These are phyloP conservation scores for Bembecia ichneumoniformis DNA, from an alignment of 2,888 invertebrate species.

Conservation along the genomic window DNA sequence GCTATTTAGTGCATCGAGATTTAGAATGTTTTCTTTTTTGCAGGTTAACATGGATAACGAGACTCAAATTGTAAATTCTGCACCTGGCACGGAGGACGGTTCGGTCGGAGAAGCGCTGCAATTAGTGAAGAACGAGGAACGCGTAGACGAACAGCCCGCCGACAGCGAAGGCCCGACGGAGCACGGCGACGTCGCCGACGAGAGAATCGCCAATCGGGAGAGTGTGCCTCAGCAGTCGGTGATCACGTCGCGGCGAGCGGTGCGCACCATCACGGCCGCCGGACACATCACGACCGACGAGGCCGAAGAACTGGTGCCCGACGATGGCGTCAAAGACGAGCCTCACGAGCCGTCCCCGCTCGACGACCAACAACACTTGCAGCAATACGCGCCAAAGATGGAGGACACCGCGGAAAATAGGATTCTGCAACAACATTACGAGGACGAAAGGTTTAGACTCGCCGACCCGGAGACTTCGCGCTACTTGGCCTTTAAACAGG, in stretches of 20 bases:
- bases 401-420: slow-evolving; percentile 27
- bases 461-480: slow-evolving; percentile 51
- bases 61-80: neutral
- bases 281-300: slow-evolving; percentile 66
- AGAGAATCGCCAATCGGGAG: slow-evolving; percentile 40
- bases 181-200: slow-evolving; percentile 44
- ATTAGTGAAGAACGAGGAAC: slow-evolving; percentile 52
- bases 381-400: slow-evolving; percentile 35
- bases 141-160: slow-evolving; percentile 16
- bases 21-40: neutral
- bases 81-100: slow-evolving; percentile 17
- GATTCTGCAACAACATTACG: slow-evolving; percentile 34
- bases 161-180: slow-evolving; percentile 20
- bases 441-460: slow-evolving; percentile 45
- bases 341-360: slow-evolving; percentile 38
- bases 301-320: slow-evolving; percentile 23
- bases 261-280: slow-evolving; percentile 74
- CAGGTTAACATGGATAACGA: slow-evolving; percentile 9
- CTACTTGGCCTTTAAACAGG: slow-evolving; percentile 54
- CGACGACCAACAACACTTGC: slow-evolving; percentile 25
- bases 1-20: neutral
- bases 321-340: slow-evolving; percentile 56
- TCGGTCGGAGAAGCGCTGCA: slow-evolving; percentile 44
- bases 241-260: slow-evolving; percentile 70
- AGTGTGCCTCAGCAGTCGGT: slow-evolving; percentile 36